Conservation (phyloP, 2,888 invertebrate species). For the Oeneis ivallda region DNA sequence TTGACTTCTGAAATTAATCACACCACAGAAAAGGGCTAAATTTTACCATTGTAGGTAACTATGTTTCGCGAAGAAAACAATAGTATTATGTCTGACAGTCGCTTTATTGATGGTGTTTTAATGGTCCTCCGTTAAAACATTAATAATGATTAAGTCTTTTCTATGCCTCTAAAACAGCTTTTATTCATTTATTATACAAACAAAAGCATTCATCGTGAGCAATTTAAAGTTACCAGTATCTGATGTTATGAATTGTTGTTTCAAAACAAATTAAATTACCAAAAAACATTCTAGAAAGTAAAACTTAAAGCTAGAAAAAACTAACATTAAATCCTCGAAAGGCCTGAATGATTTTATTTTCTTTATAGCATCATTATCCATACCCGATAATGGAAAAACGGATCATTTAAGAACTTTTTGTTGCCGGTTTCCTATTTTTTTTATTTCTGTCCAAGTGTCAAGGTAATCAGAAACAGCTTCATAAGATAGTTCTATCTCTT, state of each 20-base stretch:
- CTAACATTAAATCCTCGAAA: no score
- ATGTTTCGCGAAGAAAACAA: constrained; percentile 27
- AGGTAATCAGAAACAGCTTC: no score
- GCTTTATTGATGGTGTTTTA: constrained; percentile 32
- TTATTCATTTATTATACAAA: constrained; percentile 25
- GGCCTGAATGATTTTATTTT: no score
- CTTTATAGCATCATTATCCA: no score
- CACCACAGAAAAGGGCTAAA: neutral
- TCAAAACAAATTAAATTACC: neutral
- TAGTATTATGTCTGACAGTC: constrained; percentile 21
- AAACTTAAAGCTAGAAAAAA: neutral
- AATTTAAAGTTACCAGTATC: constrained; percentile 29
- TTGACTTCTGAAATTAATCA: no score
- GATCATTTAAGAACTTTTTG: no score
- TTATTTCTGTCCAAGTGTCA: no score
- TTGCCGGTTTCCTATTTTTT: no score
- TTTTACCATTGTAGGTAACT: constrained; percentile 10
- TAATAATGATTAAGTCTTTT: constrained; percentile 35
- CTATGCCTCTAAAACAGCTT: constrained; percentile 27
- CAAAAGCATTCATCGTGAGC: constrained; percentile 27
- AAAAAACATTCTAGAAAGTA: neutral
- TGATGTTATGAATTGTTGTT: constrained; percentile 7
- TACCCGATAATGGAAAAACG: no score
- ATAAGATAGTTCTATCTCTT: no score
- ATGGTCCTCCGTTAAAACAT: constrained; percentile 29